Evolutionary conservation across 2,888 invertebrate genomes (phyloP).

Genomic region (Mechanitis mazaeus): DNA sequence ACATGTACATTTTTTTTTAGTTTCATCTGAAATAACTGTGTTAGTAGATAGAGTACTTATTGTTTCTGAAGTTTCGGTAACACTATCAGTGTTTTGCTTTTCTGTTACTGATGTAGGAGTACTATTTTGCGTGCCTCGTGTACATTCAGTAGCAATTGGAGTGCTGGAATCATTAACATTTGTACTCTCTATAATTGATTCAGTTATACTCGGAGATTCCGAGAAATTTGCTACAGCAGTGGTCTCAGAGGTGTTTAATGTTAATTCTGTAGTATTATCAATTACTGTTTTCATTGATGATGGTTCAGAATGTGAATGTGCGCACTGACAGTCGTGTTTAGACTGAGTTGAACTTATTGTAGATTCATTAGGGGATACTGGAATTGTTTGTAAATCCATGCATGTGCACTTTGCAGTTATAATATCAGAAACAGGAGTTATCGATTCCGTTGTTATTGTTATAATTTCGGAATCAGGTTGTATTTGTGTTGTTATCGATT

Average conservation of each 20-base stretch:
- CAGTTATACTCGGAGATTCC: neutral
- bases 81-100: neutral
- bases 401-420: neutral
- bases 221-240: too few species aligned
- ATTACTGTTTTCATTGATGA: neutral
- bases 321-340: neutral
- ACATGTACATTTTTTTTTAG: neutral
- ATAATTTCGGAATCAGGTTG: neutral
- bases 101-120: neutral
- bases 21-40: constrained; percentile 7
- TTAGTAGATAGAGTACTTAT: neutral
- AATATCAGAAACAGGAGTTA: constrained; percentile 21
- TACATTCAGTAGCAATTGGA: neutral
- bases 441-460: constrained; percentile 5
- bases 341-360: neutral
- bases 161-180: neutral
- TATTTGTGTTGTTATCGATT: neutral
- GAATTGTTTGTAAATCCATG: neutral
- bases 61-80: neutral
- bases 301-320: neutral
- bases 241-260: too few species aligned
- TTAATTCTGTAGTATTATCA: neutral
- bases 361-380: neutral
- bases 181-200: neutral
- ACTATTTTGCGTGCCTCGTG: neutral